Conservation (phyloP, 1,140 invertebrate genomes). For the Piezodorus guildinii region DNA sequence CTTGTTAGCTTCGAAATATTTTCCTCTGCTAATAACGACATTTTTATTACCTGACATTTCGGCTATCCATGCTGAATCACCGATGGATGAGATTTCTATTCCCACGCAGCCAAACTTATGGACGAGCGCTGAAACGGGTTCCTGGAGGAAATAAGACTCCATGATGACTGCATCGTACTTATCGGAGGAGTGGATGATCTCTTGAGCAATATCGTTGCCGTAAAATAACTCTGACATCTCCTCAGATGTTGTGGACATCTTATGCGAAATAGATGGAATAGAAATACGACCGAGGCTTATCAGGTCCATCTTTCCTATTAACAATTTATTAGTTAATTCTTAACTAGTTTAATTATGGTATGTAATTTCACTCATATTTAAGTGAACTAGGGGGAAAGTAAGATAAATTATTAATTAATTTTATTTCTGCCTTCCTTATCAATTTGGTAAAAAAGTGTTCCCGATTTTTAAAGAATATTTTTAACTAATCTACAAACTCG, state of each 20-base stretch:
- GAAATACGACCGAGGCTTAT: neutral
- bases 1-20: too few species aligned
- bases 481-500: too few species aligned
- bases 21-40: too few species aligned
- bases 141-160: neutral
- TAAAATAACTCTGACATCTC: neutral
- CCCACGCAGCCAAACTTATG: constrained; percentile 5
- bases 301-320: neutral
- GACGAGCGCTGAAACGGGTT: neutral
- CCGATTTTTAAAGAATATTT: too few species aligned
- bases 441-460: too few species aligned
- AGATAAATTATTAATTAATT: too few species aligned
- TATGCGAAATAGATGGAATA: neutral
- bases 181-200: neutral
- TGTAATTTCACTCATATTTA: too few species aligned
- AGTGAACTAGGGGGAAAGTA: too few species aligned
- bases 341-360: too few species aligned
- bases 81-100: neutral
- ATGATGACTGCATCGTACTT: neutral
- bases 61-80: neutral
- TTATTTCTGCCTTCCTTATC: too few species aligned
- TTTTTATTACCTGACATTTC: neutral
- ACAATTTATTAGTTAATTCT: too few species aligned
- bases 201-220: neutral
- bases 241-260: neutral